Conservation (phyloP, 1,140 invertebrate species). For the Ylistrum balloti region DNA sequence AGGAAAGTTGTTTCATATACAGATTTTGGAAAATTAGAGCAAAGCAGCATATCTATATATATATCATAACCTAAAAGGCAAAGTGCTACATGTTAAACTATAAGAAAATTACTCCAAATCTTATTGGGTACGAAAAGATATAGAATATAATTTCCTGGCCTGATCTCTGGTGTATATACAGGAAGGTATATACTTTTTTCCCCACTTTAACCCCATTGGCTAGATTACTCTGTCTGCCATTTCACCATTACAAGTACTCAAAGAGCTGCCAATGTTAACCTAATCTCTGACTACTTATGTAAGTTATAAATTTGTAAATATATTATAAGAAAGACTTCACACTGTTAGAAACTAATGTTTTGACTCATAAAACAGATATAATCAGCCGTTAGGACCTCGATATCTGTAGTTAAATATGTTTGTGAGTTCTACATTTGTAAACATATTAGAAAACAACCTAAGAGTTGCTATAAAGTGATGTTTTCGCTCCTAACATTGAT, state of each 20-base stretch:
- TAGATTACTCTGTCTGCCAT: slow-evolving; percentile 3
- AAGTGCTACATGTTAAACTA: neutral
- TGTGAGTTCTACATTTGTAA: slow-evolving; percentile 18
- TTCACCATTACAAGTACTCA: slow-evolving; percentile 11
- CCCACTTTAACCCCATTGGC: neutral
- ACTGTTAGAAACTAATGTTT: neutral
- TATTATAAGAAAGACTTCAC: neutral
- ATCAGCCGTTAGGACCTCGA: neutral
- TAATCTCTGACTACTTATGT: neutral
- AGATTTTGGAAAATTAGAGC: neutral
- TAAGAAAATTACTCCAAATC: neutral
- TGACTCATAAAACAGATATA: neutral
- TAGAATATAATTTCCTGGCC: neutral
- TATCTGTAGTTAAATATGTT: slow-evolving; percentile 24
- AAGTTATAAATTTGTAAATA: slow-evolving; percentile 36
- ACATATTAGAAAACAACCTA: slow-evolving; percentile 1
- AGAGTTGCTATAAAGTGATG: neutral
- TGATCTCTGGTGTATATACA: neutral
- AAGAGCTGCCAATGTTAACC: neutral
- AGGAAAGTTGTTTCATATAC: neutral
- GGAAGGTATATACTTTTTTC: neutral
- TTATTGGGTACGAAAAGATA: neutral
- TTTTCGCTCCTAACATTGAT: neutral
- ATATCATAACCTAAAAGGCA: too few relatives aligned
- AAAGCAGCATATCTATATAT: neutral